These are phyloP conservation scores for Chlorospingus semifuscus DNA, from an alignment of 2,797 vertebrate genomes.

Conservation along the genomic window DNA sequence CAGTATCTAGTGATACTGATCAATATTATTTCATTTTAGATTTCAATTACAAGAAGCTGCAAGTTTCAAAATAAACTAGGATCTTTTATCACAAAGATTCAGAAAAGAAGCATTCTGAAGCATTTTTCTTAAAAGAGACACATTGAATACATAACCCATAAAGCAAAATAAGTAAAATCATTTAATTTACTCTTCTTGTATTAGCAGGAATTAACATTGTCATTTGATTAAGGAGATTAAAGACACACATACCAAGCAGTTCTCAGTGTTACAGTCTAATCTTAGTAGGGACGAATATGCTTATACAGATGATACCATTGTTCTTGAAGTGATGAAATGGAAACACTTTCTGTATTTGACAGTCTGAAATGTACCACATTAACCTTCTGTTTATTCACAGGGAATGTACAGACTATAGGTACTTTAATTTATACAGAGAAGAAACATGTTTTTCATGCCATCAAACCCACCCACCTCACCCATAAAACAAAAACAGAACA, in stretches of 20 bases:
- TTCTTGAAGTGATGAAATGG: neutral
- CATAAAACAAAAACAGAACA: too few species aligned
- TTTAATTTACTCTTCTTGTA: neutral
- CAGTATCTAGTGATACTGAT: neutral
- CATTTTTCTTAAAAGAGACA: neutral
- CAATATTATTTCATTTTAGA: neutral
- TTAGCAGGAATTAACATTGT: constrained; percentile 4
- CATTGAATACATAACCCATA: neutral
- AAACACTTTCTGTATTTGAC: neutral
- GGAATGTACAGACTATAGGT: neutral
- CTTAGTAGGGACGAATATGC: neutral
- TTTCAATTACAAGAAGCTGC: neutral
- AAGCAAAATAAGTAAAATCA: neutral
- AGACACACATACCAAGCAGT: neutral
- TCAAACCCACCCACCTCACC: fast-evolving
- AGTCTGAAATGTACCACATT: neutral
- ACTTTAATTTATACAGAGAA: neutral
- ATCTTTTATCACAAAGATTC: neutral
- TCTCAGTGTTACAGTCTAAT: neutral
- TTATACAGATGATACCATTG: neutral
- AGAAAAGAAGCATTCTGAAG: neutral
- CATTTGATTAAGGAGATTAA: constrained; percentile 26
- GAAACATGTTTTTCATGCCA: neutral
- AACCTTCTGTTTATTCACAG: neutral
- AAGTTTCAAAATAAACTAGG: neutral